These are phyloP conservation scores for Malthinus seriepunctatus DNA, from an alignment of 2,888 invertebrate genomes.

Conservation along the genomic window DNA sequence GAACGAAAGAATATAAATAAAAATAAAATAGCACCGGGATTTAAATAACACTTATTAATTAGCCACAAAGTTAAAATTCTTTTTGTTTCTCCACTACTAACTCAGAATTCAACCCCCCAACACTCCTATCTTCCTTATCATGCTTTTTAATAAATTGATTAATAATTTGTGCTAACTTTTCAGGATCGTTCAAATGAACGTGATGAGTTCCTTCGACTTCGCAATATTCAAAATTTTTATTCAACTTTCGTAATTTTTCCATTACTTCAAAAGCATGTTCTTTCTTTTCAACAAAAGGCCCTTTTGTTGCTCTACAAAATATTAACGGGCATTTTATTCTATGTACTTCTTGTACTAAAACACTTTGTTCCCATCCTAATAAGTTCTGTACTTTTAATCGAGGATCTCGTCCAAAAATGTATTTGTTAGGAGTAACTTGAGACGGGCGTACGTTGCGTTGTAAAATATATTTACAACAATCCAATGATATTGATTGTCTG, in stretches of 20 bases:
- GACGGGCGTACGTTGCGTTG: conserved; percentile 61
- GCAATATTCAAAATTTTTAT: conserved; percentile 9
- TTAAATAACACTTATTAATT: no score
- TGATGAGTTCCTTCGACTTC: conserved; percentile 25
- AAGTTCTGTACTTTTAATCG: conserved; percentile 62
- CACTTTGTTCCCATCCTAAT: conserved; percentile 42
- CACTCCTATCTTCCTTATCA: conserved; percentile 41
- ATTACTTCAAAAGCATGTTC: neutral
- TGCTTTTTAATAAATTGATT: conserved; percentile 25
- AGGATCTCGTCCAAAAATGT: conserved; percentile 66
- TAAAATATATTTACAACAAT: conserved; percentile 59
- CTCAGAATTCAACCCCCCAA: neutral
- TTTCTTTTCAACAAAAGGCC: neutral
- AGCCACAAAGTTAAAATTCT: no score
- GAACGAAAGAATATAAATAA: no score
- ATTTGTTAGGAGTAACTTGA: conserved; percentile 59
- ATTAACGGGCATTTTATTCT: conserved; percentile 14
- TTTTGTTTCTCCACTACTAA: neutral
- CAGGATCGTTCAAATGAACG: conserved; percentile 28
- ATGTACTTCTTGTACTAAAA: neutral
- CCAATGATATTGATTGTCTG: conserved; percentile 58
- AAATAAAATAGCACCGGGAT: no score
- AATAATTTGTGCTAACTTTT: conserved; percentile 14
- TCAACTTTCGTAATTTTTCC: conserved; percentile 1
- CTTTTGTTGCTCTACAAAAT: neutral